phyloP scores from a whole-genome alignment of 1,140 invertebrate genomes.

The Musca vetustissima region DNA sequence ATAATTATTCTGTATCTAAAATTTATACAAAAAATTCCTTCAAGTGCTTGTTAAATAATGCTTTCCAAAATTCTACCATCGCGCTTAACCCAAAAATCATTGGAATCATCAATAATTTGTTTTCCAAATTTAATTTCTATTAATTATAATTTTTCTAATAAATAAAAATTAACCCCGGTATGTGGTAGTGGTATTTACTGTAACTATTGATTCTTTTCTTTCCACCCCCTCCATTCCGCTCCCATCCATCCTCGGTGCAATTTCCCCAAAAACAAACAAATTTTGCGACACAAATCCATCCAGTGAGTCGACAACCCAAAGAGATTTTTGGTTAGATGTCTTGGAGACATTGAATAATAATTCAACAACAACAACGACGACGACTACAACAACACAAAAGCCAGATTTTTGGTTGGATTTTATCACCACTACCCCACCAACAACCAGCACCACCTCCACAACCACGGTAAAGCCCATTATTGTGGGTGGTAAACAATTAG shows the following conservation, averaged over 20 bases:
- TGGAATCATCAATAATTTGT: too few relatives aligned
- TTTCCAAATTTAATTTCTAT: too few relatives aligned
- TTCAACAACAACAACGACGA: neutral
- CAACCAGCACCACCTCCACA: neutral
- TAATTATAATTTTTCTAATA: neutral
- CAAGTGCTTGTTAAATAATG: too few relatives aligned
- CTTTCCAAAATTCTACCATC: too few relatives aligned
- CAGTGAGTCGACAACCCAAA: slow-evolving; percentile 10
- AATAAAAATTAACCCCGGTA: neutral
- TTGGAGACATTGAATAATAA: neutral
- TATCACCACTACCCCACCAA: neutral
- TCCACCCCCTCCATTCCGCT: slow-evolving; percentile 13
- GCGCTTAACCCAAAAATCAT: too few relatives aligned
- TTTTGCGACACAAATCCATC: neutral
- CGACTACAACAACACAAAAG: neutral
- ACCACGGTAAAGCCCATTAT: slow-evolving; percentile 14
- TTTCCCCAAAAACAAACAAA: neutral
- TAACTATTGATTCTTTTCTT: slow-evolving; percentile 18
- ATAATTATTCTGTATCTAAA: too few relatives aligned
- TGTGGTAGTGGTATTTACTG: neutral
- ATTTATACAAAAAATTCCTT: too few relatives aligned
- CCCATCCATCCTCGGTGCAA: neutral
- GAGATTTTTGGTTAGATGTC: slow-evolving; percentile 15
- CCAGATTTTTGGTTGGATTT: slow-evolving; percentile 25
- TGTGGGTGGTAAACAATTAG: neutral